Conservation (phyloP, 2,113 vertebrate genomes). For the Nycticebus coucang region DNA sequence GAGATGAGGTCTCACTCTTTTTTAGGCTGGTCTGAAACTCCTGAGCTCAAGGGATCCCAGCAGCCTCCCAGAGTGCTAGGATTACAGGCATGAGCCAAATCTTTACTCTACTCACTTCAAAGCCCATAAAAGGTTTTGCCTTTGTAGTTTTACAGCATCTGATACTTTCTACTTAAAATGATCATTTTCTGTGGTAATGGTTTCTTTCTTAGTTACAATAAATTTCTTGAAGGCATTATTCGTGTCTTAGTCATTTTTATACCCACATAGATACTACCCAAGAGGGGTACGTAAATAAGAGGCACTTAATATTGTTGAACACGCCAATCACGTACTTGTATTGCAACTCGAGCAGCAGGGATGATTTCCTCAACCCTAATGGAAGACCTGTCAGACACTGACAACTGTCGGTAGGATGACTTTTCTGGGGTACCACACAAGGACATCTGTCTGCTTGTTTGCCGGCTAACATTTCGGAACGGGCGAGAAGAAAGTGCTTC, state of each 20-base stretch:
- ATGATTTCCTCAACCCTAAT: constrained; percentile 99
- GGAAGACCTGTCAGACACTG: constrained; percentile 97
- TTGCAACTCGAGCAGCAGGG: constrained; percentile 97
- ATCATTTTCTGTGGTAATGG: background rate
- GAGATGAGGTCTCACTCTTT: no score
- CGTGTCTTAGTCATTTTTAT: background rate
- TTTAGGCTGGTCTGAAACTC: no score
- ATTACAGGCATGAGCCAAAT: no score
- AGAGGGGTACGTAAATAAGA: background rate
- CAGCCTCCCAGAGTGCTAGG: no score
- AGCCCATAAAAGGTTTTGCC: background rate
- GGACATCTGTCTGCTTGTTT: constrained; percentile 93
- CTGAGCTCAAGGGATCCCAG: no score
- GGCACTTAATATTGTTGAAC: background rate
- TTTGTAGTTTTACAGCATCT: background rate
- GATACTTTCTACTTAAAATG: background rate
- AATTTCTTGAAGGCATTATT: background rate
- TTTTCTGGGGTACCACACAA: constrained; percentile 98
- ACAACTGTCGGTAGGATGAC: constrained; percentile 95
- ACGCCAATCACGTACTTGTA: constrained; percentile 89
- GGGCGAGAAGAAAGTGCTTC: constrained; percentile 96
- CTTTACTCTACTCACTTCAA: background rate
- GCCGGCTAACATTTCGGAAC: constrained; percentile 93
- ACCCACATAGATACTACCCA: background rate
- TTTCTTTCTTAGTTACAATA: background rate